Base-by-base conservation (phyloP, 2,888 invertebrate species). In the Tachina lurida region DNA sequence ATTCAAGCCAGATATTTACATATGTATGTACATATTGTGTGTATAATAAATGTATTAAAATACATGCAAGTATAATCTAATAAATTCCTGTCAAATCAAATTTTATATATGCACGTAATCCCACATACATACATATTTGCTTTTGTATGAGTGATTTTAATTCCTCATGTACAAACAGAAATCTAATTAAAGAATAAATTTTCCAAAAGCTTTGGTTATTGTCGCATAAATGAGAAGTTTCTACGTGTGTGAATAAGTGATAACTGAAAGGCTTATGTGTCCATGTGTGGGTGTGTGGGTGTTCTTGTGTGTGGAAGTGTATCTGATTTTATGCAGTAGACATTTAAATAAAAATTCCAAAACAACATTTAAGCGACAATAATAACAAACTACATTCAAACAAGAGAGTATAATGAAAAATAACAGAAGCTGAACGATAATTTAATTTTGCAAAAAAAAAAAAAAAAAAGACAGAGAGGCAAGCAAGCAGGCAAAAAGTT, bases 121-220 rank as follows among this genome's bases (percentile, higher is more conserved):
- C 12, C 41, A 1, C 45, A 63, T 31, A 10, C 2, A 22, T 31
- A 15, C 19, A 9, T 19, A 15, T 19, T 19, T 22, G n/a, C 7
- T 47, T n/a, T 74, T 73, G 62, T 65, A 31, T 31, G 31, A 31
- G 54, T 60, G 77, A 39, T 68, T 67, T 68, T 41, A 47, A 49
- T 41, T 68, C 31, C 17, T 58, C 56, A 56, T 68, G 39, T 41
- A 17, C 63, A 79, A 71, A 79, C 63, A 17, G 4, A 70, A 80
- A 80, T 80, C 67, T 52, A 80, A 80, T 80, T 80, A 67, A 65
- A 74, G 22, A 74, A 67, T 60, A 52, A 58, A 74, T 67, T 56
- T 73, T 65, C 3, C 13, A 49, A 49, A 67, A 67, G 22, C 49
- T 79, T 47, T 65, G 63, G 19, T 41, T 65, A 47, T 47, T 65